These are phyloP conservation scores for Melinaea menophilus DNA, from an alignment of 2,888 invertebrate species.

Conservation along the genomic window DNA sequence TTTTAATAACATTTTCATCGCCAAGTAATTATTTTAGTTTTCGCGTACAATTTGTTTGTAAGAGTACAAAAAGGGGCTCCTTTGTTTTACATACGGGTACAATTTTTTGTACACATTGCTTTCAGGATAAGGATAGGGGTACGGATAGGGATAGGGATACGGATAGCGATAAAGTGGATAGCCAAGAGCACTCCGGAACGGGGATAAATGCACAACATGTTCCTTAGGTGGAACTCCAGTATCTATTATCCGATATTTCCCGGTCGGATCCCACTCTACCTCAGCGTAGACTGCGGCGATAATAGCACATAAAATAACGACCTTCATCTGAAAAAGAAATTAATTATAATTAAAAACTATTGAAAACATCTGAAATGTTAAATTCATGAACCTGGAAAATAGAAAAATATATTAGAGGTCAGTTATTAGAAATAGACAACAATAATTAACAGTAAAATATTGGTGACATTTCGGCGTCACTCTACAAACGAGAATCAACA, in stretches of 20 bases:
- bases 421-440: not conserved
- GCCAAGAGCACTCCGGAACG: not conserved
- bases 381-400: too few relatives aligned
- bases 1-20: too few relatives aligned
- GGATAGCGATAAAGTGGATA: not conserved
- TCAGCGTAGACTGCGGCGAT: not conserved
- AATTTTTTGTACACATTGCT: not conserved
- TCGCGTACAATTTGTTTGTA: not conserved
- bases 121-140: not conserved
- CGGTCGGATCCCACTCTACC: not conserved
- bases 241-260: not conserved
- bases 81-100: not conserved
- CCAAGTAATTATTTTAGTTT: too few relatives aligned
- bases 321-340: not conserved
- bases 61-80: not conserved
- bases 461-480: not conserved
- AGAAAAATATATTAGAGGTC: not conserved
- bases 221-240: not conserved
- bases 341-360: too few relatives aligned
- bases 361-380: too few relatives aligned
- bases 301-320: not conserved
- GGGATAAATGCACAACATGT: not conserved
- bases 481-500: not conserved
- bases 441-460: not conserved
- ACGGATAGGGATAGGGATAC: slow-evolving; percentile 1